phyloP scores from a whole-genome alignment of 2,888 invertebrate species.

The Mantis religiosa region DNA sequence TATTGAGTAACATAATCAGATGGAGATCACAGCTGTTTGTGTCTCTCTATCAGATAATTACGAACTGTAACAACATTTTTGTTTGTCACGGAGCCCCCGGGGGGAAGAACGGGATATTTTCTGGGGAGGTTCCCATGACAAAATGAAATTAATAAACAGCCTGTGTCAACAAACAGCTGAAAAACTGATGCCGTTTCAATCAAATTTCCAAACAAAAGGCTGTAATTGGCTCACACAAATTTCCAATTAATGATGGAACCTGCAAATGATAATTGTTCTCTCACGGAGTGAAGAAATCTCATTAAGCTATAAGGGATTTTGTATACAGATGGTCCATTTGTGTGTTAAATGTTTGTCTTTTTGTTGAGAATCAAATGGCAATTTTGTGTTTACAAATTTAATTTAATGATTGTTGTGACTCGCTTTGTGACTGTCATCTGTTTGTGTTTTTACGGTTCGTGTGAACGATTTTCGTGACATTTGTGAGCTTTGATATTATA shows the following conservation, averaged over 20 bases:
- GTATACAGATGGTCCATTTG: no score
- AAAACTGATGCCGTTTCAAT: neutral
- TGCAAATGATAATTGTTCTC: neutral
- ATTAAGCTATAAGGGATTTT: neutral
- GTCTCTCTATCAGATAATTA: neutral
- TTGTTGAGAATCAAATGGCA: no score
- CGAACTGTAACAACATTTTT: neutral
- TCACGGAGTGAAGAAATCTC: neutral
- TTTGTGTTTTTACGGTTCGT: no score
- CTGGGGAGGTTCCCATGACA: neutral
- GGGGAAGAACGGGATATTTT: neutral
- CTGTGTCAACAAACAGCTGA: neutral
- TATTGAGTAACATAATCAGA: no score
- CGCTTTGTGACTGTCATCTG: no score
- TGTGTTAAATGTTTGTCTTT: no score
- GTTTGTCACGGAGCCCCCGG: neutral
- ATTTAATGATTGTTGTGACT: no score
- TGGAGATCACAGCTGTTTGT: neutral
- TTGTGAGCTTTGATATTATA: no score
- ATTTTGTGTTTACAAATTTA: no score
- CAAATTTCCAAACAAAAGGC: neutral
- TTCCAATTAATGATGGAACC: neutral
- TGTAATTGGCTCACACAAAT: neutral
- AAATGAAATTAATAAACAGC: neutral
- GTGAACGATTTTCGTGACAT: no score